These are phyloP conservation scores for Helarctos malayanus DNA, from an alignment of 2,797 vertebrate genomes.

Conservation along the genomic window DNA sequence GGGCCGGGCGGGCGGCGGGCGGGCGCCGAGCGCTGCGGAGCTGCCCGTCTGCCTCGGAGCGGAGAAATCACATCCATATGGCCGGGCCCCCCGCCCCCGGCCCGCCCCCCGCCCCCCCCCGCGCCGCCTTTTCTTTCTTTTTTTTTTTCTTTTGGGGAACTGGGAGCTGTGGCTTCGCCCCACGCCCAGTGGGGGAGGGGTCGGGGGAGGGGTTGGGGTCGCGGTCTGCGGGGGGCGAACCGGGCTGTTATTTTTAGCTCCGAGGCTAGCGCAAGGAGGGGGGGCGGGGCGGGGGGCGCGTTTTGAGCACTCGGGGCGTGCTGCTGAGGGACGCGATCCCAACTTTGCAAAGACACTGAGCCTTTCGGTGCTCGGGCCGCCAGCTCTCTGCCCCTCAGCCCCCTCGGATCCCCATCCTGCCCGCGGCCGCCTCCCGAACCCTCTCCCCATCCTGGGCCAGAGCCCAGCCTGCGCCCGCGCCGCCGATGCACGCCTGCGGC, in stretches of 20 bases:
- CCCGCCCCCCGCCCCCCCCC: slow-evolving; percentile 56
- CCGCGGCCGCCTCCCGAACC: not conserved
- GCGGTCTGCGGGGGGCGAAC: slow-evolving; percentile 79
- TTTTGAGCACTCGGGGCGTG: slow-evolving; percentile 36
- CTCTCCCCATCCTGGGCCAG: not conserved
- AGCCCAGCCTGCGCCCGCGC: slow-evolving; percentile 65
- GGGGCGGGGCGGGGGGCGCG: slow-evolving; percentile 60
- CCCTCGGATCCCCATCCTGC: not conserved
- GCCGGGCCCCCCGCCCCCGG: slow-evolving; percentile 83
- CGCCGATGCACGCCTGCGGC: slow-evolving; percentile 53
- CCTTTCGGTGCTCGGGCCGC: not conserved
- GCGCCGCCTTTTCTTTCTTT: slow-evolving; percentile 77
- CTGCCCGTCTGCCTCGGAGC: slow-evolving; percentile 83
- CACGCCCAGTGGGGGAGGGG: slow-evolving; percentile 80
- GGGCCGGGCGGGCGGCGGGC: slow-evolving; percentile 82
- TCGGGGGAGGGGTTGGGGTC: slow-evolving; percentile 76
- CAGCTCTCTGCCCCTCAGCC: not conserved
- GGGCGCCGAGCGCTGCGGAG: slow-evolving; percentile 82
- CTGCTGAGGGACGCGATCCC: not conserved
- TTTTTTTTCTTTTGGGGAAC: slow-evolving; percentile 74
- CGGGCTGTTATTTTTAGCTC: slow-evolving; percentile 83
- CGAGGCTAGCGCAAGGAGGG: not conserved
- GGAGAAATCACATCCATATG: slow-evolving; percentile 89
- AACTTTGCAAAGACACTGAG: slow-evolving; percentile 28
- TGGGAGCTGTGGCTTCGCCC: slow-evolving; percentile 86